Conservation (phyloP, 2,888 invertebrate genomes). For the Sthenelais limicola region DNA sequence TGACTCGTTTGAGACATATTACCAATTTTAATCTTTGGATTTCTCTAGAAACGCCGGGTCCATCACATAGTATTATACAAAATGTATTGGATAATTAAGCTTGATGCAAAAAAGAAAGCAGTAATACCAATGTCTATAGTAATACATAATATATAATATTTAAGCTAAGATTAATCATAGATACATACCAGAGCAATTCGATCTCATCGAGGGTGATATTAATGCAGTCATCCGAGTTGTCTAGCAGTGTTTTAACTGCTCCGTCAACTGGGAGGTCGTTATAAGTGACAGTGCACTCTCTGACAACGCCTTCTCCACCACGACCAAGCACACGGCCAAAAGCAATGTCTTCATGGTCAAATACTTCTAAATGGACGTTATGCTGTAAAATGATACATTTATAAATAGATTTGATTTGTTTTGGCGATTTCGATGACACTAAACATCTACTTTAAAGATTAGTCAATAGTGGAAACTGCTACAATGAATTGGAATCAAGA, state of each 20-base stretch:
- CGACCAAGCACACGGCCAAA: slow-evolving; percentile 51
- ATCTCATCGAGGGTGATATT: slow-evolving; percentile 53
- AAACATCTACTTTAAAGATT: not conserved
- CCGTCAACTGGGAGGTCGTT: slow-evolving; percentile 51
- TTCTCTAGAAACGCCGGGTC: no score
- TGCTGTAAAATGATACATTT: slow-evolving; percentile 43
- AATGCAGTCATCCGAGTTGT: slow-evolving; percentile 51
- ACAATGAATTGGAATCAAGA: no score
- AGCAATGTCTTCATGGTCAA: slow-evolving; percentile 51
- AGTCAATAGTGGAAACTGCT: not conserved
- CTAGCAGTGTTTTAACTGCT: slow-evolving; percentile 51
- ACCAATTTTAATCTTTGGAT: no score
- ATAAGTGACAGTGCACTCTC: slow-evolving; percentile 50
- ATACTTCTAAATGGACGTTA: slow-evolving; percentile 50
- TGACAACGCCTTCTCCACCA: slow-evolving; percentile 52
- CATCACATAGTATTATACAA: no score
- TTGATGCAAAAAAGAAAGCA: no score
- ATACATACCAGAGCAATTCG: slow-evolving; percentile 52
- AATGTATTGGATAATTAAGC: no score
- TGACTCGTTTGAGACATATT: no score
- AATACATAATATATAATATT: no score
- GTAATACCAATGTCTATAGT: no score
- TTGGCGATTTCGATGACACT: not conserved
- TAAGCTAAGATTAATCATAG: no score
- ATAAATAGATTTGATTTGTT: not conserved